Base-by-base conservation (phyloP, 2,888 invertebrate genomes). In the Allygus modestus region DNA sequence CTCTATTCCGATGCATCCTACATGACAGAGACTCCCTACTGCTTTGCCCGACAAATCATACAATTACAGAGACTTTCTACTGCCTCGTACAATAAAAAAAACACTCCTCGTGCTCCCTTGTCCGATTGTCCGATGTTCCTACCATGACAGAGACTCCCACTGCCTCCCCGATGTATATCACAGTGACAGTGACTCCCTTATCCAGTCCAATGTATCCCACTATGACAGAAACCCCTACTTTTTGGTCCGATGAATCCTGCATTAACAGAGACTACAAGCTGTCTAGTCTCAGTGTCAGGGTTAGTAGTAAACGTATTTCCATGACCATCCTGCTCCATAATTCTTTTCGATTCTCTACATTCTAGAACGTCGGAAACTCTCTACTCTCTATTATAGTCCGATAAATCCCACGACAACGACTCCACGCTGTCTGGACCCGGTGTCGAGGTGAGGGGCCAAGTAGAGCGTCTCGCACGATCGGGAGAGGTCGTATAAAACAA, bases 401-500 rank as follows among this genome's bases (percentile, higher is more conserved):
- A n/a, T n/a, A n/a, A n/a, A n/a, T n/a, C n/a, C n/a, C n/a, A 37
- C 11, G 46, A 46, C 46, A 11, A 7, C 65, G 31, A 1, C 65
- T 65, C 65, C 65, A 65, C 65, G 65, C 28, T 31, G 28, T 31
- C 65, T 28, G 5, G 28, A 9, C 65, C 15, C 31, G 7, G 4
- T 28, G 65, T 12, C 23, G 77, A 77, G 71, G 71, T 51, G 71
- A 37, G 71, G 58, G 58, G 73, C 83, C 58, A 58, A 75, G 58
- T 58, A 26, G 54, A 83, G 43, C 83, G 83, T 83, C 83, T 20
- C 83, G 83, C 83, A 83, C 83, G 83, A 82, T 51, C 73, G 41
- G 41, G 61, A 73, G 51, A 75, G 58, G 83, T 83, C 75, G 83
- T 61, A 75, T 83, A 83, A 83, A 83, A 83, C 83, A 83, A 83